Percentiles rank a stretch among this genome's conserved stretches.
Conservation (phyloP, 2,888 invertebrate species). For the Drosophila tanythrix region DNA sequence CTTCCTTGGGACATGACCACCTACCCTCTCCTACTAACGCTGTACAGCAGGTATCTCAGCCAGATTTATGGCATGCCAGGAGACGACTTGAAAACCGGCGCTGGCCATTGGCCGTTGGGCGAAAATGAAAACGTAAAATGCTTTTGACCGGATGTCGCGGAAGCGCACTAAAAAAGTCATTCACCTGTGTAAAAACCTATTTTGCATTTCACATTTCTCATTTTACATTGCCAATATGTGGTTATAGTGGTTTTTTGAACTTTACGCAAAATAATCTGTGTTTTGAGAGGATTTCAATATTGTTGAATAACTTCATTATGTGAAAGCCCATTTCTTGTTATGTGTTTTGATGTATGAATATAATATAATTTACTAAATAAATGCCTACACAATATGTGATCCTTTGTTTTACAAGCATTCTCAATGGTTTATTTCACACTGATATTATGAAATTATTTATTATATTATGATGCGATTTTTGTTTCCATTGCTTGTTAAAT, state of each 20-base stretch:
- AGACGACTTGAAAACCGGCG: conserved; percentile 43
- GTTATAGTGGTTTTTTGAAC: conserved; percentile 11
- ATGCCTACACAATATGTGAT: not conserved
- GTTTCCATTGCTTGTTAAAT: not conserved
- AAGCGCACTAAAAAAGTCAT: conserved; percentile 82
- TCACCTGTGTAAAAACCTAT: conserved; percentile 79
- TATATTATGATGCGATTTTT: not conserved
- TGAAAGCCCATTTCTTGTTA: not conserved
- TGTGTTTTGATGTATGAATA: not conserved
- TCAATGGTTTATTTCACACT: not conserved
- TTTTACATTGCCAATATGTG: conserved; percentile 36
- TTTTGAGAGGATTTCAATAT: not conserved
- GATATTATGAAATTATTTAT: not conserved
- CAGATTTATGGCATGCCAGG: conserved; percentile 77
- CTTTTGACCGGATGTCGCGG: conserved; percentile 83
- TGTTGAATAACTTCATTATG: not conserved
- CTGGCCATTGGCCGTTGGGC: conserved; percentile 53
- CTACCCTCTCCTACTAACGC: conserved; percentile 12
- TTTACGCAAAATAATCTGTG: not conserved
- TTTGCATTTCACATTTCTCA: conserved; percentile 54
- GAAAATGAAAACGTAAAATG: conserved; percentile 79
- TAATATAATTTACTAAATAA: not conserved
- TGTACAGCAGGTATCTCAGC: conserved; percentile 15
- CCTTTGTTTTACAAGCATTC: not conserved
- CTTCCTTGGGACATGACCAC: conserved; percentile 36